Conservation (phyloP, 2,888 invertebrate genomes). For the Erannis defoliaria region DNA sequence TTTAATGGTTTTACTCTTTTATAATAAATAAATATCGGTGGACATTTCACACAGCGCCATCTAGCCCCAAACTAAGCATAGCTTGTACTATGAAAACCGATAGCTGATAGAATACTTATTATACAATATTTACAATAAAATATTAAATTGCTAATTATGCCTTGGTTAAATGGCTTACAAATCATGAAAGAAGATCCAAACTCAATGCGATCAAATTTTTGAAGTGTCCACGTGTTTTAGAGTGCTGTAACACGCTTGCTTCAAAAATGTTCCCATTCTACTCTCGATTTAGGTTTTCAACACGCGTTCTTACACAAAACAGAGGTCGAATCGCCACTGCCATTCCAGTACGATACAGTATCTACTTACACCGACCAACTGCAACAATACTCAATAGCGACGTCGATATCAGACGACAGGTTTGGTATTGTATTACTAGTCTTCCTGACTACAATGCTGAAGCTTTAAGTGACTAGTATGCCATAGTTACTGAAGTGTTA, state of each 20-base stretch:
- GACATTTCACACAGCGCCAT: no score
- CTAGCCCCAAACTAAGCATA: no score
- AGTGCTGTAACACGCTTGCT: no score
- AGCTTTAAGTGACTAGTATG: slow-evolving; percentile 11
- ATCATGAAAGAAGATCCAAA: no score
- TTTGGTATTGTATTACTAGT: slow-evolving; percentile 38
- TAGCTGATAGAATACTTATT: no score
- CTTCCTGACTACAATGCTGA: slow-evolving; percentile 32
- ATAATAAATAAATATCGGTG: no score
- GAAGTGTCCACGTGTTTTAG: not conserved
- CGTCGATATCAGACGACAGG: slow-evolving; percentile 42
- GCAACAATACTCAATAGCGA: slow-evolving; percentile 33
- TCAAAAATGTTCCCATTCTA: not conserved
- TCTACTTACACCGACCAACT: slow-evolving; percentile 23
- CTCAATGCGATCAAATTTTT: not conserved
- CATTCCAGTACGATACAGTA: slow-evolving; percentile 37
- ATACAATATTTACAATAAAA: no score
- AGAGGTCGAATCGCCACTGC: slow-evolving; percentile 37
- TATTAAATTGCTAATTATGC: no score
- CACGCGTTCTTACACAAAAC: slow-evolving; percentile 4
- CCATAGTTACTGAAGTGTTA: slow-evolving; percentile 9
- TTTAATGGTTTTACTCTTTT: no score
- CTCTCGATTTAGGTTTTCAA: slow-evolving; percentile 8
- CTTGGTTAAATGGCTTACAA: no score
- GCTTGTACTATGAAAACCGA: no score